Evolutionary conservation across 2,888 invertebrate species (phyloP).

Genomic region (Patella ulyssiponensis): DNA sequence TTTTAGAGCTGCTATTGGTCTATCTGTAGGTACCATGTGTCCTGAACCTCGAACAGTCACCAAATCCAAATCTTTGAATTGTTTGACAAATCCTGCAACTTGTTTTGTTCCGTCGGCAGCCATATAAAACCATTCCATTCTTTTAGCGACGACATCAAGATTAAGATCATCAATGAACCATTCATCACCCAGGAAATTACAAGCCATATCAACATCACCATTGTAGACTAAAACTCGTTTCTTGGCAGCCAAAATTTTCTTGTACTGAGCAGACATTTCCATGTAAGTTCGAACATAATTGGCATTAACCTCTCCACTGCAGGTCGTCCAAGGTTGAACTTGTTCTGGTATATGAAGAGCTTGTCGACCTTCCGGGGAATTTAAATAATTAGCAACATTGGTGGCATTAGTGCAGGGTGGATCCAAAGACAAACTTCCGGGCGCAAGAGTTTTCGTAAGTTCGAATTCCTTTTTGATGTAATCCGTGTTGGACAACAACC

Average conservation of each 20-base stretch:
- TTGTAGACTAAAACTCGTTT: slow-evolving; percentile 73
- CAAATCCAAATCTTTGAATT: slow-evolving; percentile 52
- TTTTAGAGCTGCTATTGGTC: background rate
- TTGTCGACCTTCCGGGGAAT: slow-evolving; percentile 71
- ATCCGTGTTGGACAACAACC: slow-evolving; percentile 28
- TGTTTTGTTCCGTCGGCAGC: slow-evolving; percentile 47
- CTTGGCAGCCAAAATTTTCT: slow-evolving; percentile 56
- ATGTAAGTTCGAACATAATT: slow-evolving; percentile 39
- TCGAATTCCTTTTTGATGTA: slow-evolving; percentile 27
- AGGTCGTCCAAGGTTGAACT: slow-evolving; percentile 62
- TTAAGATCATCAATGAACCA: slow-evolving; percentile 72
- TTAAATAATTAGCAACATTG: slow-evolving; percentile 74
- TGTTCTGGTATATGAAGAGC: slow-evolving; percentile 67
- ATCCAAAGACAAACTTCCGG: slow-evolving; percentile 39
- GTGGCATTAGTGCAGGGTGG: slow-evolving; percentile 66
- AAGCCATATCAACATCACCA: slow-evolving; percentile 75
- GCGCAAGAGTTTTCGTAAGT: slow-evolving; percentile 18
- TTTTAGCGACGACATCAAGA: slow-evolving; percentile 30
- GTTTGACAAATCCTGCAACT: slow-evolving; percentile 63
- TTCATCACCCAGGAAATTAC: slow-evolving; percentile 74
- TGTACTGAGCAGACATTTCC: slow-evolving; percentile 59
- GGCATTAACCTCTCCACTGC: slow-evolving; percentile 55
- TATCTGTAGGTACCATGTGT: background rate
- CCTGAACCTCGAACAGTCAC: slow-evolving; percentile 54
- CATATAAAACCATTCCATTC: slow-evolving; percentile 53